Conservation (phyloP, 1,140 invertebrate genomes). For the Leucophenga varia region DNA sequence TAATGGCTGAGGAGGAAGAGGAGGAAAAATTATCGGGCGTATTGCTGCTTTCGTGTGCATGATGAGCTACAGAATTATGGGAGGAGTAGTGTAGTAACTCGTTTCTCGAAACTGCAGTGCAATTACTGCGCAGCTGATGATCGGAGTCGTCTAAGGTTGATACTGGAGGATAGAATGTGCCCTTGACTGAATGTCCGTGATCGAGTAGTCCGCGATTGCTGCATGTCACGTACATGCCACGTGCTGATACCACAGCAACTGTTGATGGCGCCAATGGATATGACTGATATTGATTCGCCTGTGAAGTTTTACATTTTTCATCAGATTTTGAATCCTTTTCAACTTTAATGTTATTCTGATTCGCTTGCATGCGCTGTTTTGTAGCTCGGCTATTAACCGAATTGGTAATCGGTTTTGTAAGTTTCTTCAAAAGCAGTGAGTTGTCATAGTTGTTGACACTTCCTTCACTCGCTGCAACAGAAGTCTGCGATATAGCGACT, state of each 20-base stretch:
- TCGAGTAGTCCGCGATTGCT: constrained; percentile 76
- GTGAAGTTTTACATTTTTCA: constrained; percentile 30
- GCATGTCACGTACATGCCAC: constrained; percentile 85
- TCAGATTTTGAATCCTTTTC: constrained; percentile 33
- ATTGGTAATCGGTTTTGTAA: constrained; percentile 28
- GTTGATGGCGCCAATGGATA: constrained; percentile 42
- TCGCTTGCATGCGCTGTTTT: constrained; percentile 19
- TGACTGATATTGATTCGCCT: constrained; percentile 26
- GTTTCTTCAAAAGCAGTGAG: constrained; percentile 38
- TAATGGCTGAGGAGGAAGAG: not conserved
- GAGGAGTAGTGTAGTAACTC: no score
- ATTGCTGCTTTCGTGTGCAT: constrained; percentile 11
- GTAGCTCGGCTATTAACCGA: constrained; percentile 19
- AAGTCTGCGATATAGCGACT: constrained; percentile 18
- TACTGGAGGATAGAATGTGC: constrained; percentile 81
- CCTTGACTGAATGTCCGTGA: constrained; percentile 75
- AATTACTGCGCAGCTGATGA: constrained; percentile 21
- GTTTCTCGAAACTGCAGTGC: constrained; percentile 28
- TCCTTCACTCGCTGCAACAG: constrained; percentile 14
- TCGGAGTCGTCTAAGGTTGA: constrained; percentile 71
- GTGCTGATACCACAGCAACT: constrained; percentile 68
- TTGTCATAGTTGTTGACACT: constrained; percentile 26
- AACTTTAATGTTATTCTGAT: constrained; percentile 1
- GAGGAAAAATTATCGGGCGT: constrained; percentile 28
- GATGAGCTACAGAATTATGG: no score